Evolutionary conservation across 2,888 invertebrate species (phyloP).

Genomic region (Scaptodrosophila latifasciaeformis): DNA sequence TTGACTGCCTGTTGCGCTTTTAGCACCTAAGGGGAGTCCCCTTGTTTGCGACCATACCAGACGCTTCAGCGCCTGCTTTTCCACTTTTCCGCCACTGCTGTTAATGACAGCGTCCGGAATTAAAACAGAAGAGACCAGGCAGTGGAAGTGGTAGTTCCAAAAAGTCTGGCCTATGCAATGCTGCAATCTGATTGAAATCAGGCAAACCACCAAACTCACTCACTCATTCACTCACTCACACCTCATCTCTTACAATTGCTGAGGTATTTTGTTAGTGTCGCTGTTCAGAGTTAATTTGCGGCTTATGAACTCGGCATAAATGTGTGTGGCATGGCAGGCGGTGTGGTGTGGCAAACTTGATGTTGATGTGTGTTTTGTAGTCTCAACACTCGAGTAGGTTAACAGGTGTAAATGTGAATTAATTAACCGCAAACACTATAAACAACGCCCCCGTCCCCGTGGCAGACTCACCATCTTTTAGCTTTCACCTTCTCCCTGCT

Average conservation of each 20-base stretch:
- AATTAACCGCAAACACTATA: conserved; percentile 74
- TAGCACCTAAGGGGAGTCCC: conserved; percentile 42
- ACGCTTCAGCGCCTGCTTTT: conserved; percentile 12
- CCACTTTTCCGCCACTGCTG: conserved; percentile 40
- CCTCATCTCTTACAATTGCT: conserved; percentile 19
- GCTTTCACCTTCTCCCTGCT: background rate
- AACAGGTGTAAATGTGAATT: conserved; percentile 75
- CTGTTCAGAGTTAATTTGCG: conserved; percentile 61
- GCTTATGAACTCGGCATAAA: conserved; percentile 57
- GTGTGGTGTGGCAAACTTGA: too few species aligned
- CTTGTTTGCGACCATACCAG: conserved; percentile 3
- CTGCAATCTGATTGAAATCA: background rate
- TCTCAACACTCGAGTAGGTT: too few species aligned
- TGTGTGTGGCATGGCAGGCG: too few species aligned
- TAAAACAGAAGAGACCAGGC: too few species aligned
- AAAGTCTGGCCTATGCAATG: background rate
- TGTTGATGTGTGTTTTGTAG: conserved; percentile 32
- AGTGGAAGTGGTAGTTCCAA: too few species aligned
- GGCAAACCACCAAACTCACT: conserved; percentile 4
- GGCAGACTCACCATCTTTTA: background rate
- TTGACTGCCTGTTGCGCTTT: conserved; percentile 62
- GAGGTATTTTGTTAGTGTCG: conserved; percentile 47
- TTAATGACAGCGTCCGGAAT: conserved; percentile 69
- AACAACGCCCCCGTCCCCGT: conserved; percentile 57
- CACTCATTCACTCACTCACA: background rate